phyloP scores from a whole-genome alignment of 2,113 vertebrate genomes.

The Gadus chalcogrammus region DNA sequence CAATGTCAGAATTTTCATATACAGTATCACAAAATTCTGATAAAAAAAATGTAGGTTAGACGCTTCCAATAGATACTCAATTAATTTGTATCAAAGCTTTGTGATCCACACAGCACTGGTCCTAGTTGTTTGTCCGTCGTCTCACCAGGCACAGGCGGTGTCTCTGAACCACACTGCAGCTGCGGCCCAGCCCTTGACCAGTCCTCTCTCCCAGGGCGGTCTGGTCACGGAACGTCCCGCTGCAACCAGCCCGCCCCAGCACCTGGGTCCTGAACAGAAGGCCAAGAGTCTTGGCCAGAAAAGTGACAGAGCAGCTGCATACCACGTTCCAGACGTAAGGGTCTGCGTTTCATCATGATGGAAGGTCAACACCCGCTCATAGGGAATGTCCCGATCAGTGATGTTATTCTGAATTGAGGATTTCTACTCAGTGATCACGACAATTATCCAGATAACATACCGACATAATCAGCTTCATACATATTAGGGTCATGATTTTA shows the following conservation, averaged over 20 bases:
- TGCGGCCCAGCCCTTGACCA: constrained; percentile 50
- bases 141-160: constrained; percentile 54
- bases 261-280: constrained; percentile 36
- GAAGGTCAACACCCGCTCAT: background rate
- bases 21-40: too few species aligned
- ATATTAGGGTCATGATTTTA: too few species aligned
- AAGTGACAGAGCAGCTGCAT: constrained; percentile 75
- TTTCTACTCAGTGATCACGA: too few species aligned
- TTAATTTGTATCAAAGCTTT: too few species aligned
- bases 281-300: constrained; percentile 57
- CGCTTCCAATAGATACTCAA: too few species aligned
- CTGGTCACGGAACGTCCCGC: constrained; percentile 18
- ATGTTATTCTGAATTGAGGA: too few species aligned
- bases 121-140: background rate
- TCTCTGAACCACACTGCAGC: constrained; percentile 70
- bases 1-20: too few species aligned
- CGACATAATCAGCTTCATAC: too few species aligned
- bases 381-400: too few species aligned
- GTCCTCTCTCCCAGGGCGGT: constrained; percentile 27
- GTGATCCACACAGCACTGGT: too few species aligned
- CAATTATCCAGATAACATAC: too few species aligned
- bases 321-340: constrained; percentile 70
- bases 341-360: background rate
- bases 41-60: too few species aligned
- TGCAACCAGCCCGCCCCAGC: background rate